phyloP scores from a whole-genome alignment of 2,797 vertebrate genomes.

The Eulemur rubriventer region DNA sequence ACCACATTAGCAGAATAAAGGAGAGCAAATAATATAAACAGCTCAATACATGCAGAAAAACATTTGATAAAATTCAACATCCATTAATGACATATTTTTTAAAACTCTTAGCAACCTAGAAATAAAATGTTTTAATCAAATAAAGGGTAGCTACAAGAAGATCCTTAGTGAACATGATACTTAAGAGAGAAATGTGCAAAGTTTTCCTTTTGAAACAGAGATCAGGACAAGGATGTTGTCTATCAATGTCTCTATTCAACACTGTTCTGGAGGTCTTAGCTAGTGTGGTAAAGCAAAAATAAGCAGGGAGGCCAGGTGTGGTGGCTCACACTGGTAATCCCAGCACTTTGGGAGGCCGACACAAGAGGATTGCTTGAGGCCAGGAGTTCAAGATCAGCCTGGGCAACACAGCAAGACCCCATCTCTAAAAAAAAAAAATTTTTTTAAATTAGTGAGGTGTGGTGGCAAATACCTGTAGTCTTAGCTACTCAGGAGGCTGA shows the following conservation, averaged over 20 bases:
- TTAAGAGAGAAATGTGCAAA: not conserved
- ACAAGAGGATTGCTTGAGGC: no score
- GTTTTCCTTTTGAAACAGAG: not conserved
- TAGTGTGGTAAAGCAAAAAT: not conserved
- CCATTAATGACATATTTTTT: not conserved
- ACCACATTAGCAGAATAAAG: not conserved
- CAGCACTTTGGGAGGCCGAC: no score
- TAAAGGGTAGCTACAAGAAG: not conserved
- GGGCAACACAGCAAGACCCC: no score
- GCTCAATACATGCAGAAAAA: not conserved
- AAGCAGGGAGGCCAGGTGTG: no score
- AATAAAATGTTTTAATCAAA: constrained; percentile 14
- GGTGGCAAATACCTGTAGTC: no score
- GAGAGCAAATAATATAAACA: not conserved
- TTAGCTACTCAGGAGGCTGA: no score
- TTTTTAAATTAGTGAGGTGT: no score
- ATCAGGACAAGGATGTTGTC: not conserved
- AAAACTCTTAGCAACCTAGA: not conserved
- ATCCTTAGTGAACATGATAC: not conserved
- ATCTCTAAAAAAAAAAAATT: no score
- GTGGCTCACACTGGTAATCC: no score
- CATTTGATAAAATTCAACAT: not conserved
- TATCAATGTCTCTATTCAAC: not conserved
- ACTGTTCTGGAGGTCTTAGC: not conserved
- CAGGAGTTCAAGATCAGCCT: no score